These are phyloP conservation scores for Sesamia inferens DNA, from an alignment of 2,888 invertebrate species.

Conservation along the genomic window DNA sequence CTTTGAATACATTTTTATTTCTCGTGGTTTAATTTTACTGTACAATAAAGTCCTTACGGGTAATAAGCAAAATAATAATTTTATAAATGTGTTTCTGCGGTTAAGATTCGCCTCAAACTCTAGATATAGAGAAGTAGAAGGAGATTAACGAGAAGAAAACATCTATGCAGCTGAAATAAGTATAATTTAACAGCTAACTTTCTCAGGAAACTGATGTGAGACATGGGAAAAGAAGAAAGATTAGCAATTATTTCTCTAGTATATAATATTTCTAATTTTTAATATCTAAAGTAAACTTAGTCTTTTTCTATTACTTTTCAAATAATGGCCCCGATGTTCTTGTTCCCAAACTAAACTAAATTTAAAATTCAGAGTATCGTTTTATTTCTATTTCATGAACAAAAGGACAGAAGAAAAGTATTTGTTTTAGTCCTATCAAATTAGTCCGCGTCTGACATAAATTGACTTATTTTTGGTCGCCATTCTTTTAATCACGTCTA, in stretches of 20 bases:
- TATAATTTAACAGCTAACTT: background rate
- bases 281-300: background rate
- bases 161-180: background rate
- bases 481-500: too few species aligned
- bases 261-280: too few species aligned
- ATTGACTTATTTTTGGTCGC: too few species aligned
- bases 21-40: background rate
- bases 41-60: background rate
- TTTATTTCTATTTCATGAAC: too few species aligned
- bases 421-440: too few species aligned
- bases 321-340: background rate
- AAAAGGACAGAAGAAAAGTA: too few species aligned
- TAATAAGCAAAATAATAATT: background rate
- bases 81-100: background rate
- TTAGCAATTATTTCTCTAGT: background rate
- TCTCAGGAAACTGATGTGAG: background rate
- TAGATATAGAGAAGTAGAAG: background rate
- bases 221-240: background rate
- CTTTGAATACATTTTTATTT: background rate
- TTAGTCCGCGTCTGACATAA: too few species aligned
- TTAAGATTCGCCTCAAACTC: background rate
- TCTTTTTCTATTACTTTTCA: background rate
- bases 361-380: too few species aligned
- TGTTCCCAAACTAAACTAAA: too few species aligned
- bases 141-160: background rate